Conservation (phyloP, 2,888 invertebrate species). For the Aspidapion aeneum region DNA sequence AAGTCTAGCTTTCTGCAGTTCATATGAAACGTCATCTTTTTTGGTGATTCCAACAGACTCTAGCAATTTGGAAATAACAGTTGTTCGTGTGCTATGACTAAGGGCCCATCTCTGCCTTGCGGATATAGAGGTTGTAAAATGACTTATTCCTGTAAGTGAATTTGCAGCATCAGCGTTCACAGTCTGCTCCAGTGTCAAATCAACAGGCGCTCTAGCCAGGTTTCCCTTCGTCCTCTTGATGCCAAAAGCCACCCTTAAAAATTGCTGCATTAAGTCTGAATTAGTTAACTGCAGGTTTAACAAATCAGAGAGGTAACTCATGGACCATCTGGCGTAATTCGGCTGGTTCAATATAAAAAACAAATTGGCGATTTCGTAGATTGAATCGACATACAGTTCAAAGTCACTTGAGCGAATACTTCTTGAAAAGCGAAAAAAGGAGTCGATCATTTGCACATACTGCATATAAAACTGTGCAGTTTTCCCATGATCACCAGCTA, state of each 20-base stretch:
- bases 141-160: constrained; percentile 19
- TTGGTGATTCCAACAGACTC: background rate
- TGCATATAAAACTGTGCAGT: constrained; percentile 22
- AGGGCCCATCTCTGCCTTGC: constrained; percentile 24
- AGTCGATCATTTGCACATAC: constrained; percentile 16
- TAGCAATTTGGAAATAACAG: constrained; percentile 3
- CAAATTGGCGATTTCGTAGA: constrained; percentile 1
- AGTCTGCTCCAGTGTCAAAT: constrained; percentile 23
- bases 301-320: constrained; percentile 12
- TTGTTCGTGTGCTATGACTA: constrained; percentile 20
- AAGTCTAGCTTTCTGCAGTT: no score
- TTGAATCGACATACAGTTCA: no score
- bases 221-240: constrained; percentile 23
- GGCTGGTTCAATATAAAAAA: constrained; percentile 19
- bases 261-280: constrained; percentile 10
- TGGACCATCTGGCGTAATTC: constrained; percentile 18
- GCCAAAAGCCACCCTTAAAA: constrained; percentile 23
- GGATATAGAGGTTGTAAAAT: constrained; percentile 22
- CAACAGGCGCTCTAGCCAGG: constrained; percentile 18
- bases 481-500: constrained; percentile 23
- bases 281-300: constrained; percentile 9
- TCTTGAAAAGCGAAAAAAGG: constrained; percentile 7
- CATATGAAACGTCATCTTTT: background rate
- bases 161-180: constrained; percentile 23
- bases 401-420: constrained; percentile 3